A percentile compares a stretch with the other conserved stretches of the same genome.
Evolutionary conservation across 2,888 invertebrate genomes (phyloP).

Genomic region (Machimus rusticus): DNA sequence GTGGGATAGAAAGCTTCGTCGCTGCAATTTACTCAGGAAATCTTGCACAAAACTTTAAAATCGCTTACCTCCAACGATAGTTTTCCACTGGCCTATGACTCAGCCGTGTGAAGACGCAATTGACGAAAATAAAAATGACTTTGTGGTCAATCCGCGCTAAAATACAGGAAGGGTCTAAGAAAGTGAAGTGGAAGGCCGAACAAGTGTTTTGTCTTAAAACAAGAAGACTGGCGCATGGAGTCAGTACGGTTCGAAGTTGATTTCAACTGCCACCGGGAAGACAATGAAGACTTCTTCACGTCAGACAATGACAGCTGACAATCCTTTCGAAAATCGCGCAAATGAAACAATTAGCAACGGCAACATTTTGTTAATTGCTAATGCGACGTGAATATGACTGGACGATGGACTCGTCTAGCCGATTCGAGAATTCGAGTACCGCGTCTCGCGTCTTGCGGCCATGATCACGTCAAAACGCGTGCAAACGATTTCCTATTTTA

Average conservation of each 20-base stretch:
- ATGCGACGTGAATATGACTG: not conserved
- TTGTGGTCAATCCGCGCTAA: not conserved
- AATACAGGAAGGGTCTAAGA: not conserved
- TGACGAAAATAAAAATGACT: not conserved
- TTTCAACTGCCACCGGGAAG: not conserved
- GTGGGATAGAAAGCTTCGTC: not conserved
- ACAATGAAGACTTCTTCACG: not conserved
- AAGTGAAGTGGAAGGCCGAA: not conserved
- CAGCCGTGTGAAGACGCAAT: not conserved
- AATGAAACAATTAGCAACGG: not conserved
- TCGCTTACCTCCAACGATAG: not conserved
- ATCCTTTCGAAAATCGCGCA: not conserved
- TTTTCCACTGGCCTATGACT: not conserved
- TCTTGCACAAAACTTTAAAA: not conserved
- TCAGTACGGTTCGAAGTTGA: not conserved
- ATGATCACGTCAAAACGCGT: conserved; percentile 24
- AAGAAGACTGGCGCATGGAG: not conserved
- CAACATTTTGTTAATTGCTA: not conserved
- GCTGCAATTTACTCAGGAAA: not conserved
- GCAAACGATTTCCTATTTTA: conserved; percentile 32
- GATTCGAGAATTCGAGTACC: not conserved
- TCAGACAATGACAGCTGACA: not conserved
- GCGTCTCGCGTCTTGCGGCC: not conserved
- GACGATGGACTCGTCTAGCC: not conserved
- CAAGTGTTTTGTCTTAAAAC: not conserved